Evolutionary conservation across 2,113 vertebrate genomes (phyloP), one percentile per base, ranked within the genome.

Genomic region (Podarcis raffonei): DNA sequence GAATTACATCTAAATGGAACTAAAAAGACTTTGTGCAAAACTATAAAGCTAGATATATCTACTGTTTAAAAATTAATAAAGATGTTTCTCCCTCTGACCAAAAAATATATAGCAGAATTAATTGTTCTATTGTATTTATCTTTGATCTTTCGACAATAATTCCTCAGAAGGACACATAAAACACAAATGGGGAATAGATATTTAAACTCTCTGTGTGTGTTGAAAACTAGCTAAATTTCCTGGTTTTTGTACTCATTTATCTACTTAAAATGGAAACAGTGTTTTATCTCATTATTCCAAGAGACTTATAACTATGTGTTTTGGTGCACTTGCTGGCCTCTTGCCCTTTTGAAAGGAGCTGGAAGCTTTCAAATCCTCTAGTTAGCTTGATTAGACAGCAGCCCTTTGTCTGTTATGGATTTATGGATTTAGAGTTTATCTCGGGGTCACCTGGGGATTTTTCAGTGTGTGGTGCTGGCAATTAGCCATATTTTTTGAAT

Each of bases 371-470:
- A 91, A 93, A 92, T 91, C 80, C 74, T 88, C 83, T 88, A 75
- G 76, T 4, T 88, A 87, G 18, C 74, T 89, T 91, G 88, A 94
- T 93, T 94, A 94, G 82, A 85, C 32, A 90, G 53, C 3, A 23
- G 37, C 75, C 85, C 22, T 91, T 94, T 92, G 84, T 76, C 83
- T 91, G 71, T 11, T 80, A 94, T 93, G 84, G 94, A 94, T 96
- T 95, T 93, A 77, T 85, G 84, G 69, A 95, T 92, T 90, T 88
- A 74, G 77, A 92, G 71, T 92, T 94, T 93, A 90, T 95, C 92
- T 90, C 12, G 0, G 13, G 92, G 76, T 92, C 88, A 89, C 20
- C 0, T 11, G 27, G 18, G 42, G 39, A 30, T 20, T 11, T 75
- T 87, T 87, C 83, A 15, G 0, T 79, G 1, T 80, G 23, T n/a